phyloP scores from a whole-genome alignment of 2,113 vertebrate genomes.

The Esox niger region DNA sequence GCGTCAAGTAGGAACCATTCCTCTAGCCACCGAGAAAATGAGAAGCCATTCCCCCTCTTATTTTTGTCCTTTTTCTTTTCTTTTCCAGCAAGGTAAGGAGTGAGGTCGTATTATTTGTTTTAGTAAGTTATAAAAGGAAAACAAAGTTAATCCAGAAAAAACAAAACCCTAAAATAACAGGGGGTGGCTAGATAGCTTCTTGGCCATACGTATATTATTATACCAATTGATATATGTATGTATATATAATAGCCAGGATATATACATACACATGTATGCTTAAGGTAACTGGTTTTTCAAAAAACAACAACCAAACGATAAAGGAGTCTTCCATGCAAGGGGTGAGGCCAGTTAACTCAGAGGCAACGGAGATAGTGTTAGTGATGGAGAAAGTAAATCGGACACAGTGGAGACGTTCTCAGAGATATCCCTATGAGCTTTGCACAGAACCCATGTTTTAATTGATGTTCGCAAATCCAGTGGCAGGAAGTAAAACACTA shows the following conservation, averaged over 20 bases:
- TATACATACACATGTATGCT: conserved; percentile 73
- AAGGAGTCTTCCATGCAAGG: conserved; percentile 58
- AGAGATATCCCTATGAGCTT: conserved; percentile 27
- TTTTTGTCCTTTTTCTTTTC: conserved; percentile 38
- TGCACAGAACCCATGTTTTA: conserved; percentile 10
- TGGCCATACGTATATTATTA: conserved; percentile 62
- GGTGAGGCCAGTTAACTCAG: conserved; percentile 53
- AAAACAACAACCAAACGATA: conserved; percentile 21
- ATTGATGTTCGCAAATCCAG: conserved; percentile 37
- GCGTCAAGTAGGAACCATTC: conserved; percentile 15
- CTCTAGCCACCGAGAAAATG: conserved; percentile 51
- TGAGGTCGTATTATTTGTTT: conserved; percentile 66
- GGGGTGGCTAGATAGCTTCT: conserved; percentile 57
- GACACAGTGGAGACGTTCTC: conserved; percentile 51
- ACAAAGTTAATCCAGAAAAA: conserved; percentile 11
- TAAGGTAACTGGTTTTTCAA: conserved; percentile 54
- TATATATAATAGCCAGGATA: conserved; percentile 66
- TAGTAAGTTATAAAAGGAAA: conserved; percentile 56
- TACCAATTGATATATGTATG: conserved; percentile 67
- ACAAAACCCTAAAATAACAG: conserved; percentile 32
- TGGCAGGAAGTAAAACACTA: conserved; percentile 56
- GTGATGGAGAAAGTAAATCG: conserved; percentile 61
- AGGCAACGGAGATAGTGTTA: conserved; percentile 61
- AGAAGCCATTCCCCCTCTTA: conserved; percentile 43
- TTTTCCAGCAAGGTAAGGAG: conserved; percentile 34